Evolutionary conservation across 30 jellyfish, hydroid and myxozoan genomes (phyloP), one percentile per base, ranked within the genome.

Genomic region (Aurelia sp.): DNA sequence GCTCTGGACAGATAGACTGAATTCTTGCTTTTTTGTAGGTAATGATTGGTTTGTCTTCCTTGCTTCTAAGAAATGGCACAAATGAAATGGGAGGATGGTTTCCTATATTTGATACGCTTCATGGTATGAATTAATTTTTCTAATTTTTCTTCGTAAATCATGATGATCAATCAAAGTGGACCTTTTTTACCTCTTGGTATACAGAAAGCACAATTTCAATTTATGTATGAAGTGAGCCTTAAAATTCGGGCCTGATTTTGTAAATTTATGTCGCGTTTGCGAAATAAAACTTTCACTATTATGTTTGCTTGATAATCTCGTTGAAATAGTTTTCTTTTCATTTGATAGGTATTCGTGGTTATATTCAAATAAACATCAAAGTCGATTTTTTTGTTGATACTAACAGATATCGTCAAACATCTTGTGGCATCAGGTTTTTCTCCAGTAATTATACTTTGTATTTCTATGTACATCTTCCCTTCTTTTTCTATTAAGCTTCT

Each of bases 31-130:
- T 62, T 64, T 59, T 11, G n/a, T 63, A 95, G 99, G 99, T 95
- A n/a, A 76, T 61, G 63, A 91, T 95, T 77, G 90, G 90, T 16
- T 67, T 95, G 38, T 82, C 93, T 5, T 86, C 97, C 8, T 53
- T 90, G 53, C 77, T 83, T 21, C 65, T 83, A 13, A 76, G 77
- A 73, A 92, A 90, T 95, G 98, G 98, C 67, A 78, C 97, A 44
- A 95, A 82, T 80, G 97, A 83, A 62, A 64, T 95, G 92, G 85
- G 97, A 61, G 99, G 99, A 11, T 91, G 96, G 90, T 91, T 90
- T 87, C 99, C 99, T 3, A 75, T 95, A 21, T 95, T 90, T 81
- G 99, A 95, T 70, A 95, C 99, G 1, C 82, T 95, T 15, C 99
- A 95, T 65, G 99, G 99, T 95, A 57, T 8, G 75, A 30, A 74